Percentiles rank a stretch among this genome's conserved stretches.
Conservation (phyloP, 1,140 invertebrate species). For the Drosophila insularis region DNA sequence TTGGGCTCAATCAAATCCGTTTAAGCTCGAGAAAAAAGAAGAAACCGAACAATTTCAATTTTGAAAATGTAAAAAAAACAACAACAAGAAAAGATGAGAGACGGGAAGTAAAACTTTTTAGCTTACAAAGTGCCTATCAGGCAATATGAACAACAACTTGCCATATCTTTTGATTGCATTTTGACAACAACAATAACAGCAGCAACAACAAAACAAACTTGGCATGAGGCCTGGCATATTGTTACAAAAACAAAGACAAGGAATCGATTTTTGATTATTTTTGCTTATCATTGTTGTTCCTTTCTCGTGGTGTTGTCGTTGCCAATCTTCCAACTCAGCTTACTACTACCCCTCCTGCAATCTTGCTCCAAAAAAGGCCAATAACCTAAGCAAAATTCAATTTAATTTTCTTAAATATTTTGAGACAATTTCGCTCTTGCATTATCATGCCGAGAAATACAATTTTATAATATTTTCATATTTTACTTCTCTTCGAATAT, state of each 20-base stretch:
- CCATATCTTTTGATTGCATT: slow-evolving; percentile 72
- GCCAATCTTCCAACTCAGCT: neutral
- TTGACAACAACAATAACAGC: slow-evolving; percentile 56
- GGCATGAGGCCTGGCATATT: slow-evolving; percentile 57
- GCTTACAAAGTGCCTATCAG: slow-evolving; percentile 70
- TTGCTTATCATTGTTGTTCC: slow-evolving; percentile 67
- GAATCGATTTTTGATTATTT: slow-evolving; percentile 81
- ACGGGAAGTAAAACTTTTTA: slow-evolving; percentile 26
- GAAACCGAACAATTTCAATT: slow-evolving; percentile 64
- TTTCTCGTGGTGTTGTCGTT: slow-evolving; percentile 21
- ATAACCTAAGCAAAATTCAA: slow-evolving; percentile 69
- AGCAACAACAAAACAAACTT: slow-evolving; percentile 52
- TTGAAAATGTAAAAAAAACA: slow-evolving; percentile 36
- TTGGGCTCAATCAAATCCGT: slow-evolving; percentile 45
- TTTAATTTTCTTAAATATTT: slow-evolving; percentile 81
- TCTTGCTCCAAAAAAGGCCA: slow-evolving; percentile 8
- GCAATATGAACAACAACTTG: slow-evolving; percentile 48
- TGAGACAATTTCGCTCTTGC: slow-evolving; percentile 70
- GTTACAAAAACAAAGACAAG: slow-evolving; percentile 60
- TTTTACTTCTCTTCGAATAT: slow-evolving; percentile 48
- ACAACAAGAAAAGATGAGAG: neutral
- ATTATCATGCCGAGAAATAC: slow-evolving; percentile 49
- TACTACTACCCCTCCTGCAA: neutral
- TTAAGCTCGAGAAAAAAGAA: slow-evolving; percentile 46
- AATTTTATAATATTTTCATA: slow-evolving; percentile 59